These are phyloP conservation scores for Phragmatobia fuliginosa DNA, from an alignment of 2,888 invertebrate species.

Conservation along the genomic window DNA sequence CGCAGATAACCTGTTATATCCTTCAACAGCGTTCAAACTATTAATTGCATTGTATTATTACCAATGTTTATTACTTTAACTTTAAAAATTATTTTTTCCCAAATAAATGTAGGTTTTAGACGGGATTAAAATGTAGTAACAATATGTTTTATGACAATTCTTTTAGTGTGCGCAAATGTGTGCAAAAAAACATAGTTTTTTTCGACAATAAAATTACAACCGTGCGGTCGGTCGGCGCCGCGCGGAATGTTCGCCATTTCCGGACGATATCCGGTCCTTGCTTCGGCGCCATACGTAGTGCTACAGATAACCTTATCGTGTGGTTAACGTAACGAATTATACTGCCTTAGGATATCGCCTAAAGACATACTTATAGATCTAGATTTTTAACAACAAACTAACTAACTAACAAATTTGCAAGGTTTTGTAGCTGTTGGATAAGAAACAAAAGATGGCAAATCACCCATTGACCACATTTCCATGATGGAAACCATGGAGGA, in stretches of 20 bases:
- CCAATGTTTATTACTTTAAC: neutral
- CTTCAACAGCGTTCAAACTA: conserved; percentile 50
- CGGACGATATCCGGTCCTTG: conserved; percentile 83
- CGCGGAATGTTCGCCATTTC: conserved; percentile 84
- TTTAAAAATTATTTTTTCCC: neutral
- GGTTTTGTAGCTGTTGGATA: neutral
- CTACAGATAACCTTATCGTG: conserved; percentile 69
- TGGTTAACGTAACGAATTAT: conserved; percentile 32
- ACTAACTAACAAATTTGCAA: too few species aligned
- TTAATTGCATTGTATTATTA: neutral
- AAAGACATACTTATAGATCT: neutral
- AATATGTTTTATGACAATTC: conserved; percentile 25
- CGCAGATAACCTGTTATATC: conserved; percentile 70
- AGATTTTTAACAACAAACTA: neutral
- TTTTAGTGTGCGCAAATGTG: conserved; percentile 44
- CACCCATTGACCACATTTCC: too few species aligned
- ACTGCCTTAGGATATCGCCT: conserved; percentile 10
- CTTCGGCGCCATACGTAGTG: conserved; percentile 66
- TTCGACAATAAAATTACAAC: conserved; percentile 65
- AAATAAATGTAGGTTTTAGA: neutral
- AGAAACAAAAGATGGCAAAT: too few species aligned
- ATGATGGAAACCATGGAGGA: too few species aligned
- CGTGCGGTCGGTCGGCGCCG: conserved; percentile 75
- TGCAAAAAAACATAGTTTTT: conserved; percentile 60
- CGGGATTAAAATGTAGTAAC: neutral